Evolutionary conservation across 2,888 invertebrate genomes (phyloP).

Genomic region (Tenthredo scrophulariae): DNA sequence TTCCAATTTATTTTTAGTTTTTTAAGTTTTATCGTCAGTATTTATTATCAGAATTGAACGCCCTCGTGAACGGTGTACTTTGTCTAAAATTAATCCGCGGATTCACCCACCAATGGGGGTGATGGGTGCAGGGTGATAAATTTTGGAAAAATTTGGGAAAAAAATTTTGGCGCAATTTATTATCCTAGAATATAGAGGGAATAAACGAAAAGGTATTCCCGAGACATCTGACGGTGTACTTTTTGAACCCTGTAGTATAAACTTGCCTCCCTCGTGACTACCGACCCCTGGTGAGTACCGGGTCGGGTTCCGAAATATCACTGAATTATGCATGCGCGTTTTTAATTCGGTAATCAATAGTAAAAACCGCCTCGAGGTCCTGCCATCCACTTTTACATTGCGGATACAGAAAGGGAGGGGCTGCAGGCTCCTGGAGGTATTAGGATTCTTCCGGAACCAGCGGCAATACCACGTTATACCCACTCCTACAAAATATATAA

Average conservation of each 20-base stretch:
- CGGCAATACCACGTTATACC: conserved; percentile 13
- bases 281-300: conserved; percentile 35
- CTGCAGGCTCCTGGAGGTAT: conserved; percentile 45
- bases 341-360: conserved; percentile 77
- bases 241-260: background rate
- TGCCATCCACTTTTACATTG: conserved; percentile 63
- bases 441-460: conserved; percentile 40
- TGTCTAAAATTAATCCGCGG: background rate
- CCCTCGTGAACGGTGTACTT: background rate
- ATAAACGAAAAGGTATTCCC: conserved; percentile 47
- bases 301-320: conserved; percentile 60
- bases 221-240: conserved; percentile 25
- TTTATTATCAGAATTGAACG: background rate
- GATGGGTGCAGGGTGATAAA: background rate
- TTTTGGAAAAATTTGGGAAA: background rate
- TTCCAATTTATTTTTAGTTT: background rate
- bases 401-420: conserved; percentile 66
- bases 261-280: conserved; percentile 36
- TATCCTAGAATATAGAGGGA: conserved; percentile 35
- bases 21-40: conserved; percentile 22
- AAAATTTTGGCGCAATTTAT: conserved; percentile 48
- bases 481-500: background rate
- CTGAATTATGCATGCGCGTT: conserved; percentile 76
- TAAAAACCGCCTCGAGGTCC: conserved; percentile 71
- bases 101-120: background rate